Evolutionary conservation across 2,888 invertebrate species (phyloP).

Genomic region (Phyto melanocephala): DNA sequence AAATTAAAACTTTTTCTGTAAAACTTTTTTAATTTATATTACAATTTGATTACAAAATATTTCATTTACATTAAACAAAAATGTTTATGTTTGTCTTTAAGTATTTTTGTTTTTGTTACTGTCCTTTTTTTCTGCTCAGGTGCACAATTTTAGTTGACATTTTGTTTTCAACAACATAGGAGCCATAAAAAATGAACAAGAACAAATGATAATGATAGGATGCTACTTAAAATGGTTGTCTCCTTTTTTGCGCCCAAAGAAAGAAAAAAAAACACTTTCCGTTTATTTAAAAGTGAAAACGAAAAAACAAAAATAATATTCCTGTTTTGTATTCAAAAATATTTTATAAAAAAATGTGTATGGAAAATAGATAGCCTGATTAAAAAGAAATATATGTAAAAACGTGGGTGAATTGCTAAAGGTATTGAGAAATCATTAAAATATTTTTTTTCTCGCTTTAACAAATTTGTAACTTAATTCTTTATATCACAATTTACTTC

Average conservation of each 20-base stretch:
- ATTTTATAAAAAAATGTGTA: too few species aligned
- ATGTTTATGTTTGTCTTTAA: background rate
- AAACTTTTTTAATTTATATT: conserved; percentile 15
- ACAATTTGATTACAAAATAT: background rate
- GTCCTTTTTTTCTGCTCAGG: background rate
- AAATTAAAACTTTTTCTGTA: too few species aligned
- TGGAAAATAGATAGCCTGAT: background rate
- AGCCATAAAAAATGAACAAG: background rate
- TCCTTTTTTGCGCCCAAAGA: conserved; percentile 4
- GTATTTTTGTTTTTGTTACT: background rate
- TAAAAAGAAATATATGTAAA: background rate
- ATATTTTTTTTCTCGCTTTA: too few species aligned
- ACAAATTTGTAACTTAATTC: too few species aligned
- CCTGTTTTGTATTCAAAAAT: too few species aligned
- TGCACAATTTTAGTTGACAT: conserved; percentile 10
- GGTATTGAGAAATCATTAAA: background rate
- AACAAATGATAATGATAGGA: conserved; percentile 9
- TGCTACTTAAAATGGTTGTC: conserved; percentile 20
- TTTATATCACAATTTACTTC: too few species aligned
- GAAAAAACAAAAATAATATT: too few species aligned
- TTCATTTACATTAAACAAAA: background rate
- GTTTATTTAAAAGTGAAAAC: background rate
- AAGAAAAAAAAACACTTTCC: conserved; percentile 44
- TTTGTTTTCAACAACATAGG: background rate
- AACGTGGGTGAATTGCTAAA: background rate